Base-by-base conservation (phyloP, 2,888 invertebrate genomes). In the Tanaodytes sp. region DNA sequence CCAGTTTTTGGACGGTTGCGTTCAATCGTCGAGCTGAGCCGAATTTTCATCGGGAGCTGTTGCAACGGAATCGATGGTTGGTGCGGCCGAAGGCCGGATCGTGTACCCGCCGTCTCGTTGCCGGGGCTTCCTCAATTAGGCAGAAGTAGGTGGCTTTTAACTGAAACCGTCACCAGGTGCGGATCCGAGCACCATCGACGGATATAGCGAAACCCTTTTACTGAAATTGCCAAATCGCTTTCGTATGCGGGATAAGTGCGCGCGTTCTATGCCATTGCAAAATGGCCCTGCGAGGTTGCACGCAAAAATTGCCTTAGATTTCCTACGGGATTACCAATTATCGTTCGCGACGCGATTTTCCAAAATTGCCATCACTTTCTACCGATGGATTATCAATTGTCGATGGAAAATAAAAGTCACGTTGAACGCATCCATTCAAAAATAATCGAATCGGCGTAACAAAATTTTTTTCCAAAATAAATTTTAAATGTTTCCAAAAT, bases 131-230 rank as follows among this genome's bases (percentile, higher is more conserved):
- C 73, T 78, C 77, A 80, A 82, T 80, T 78, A 79, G 73, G 77
- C 74, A 76, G 77, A 80, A 80, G 78, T 77, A 76, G 68, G 62
- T 55, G 57, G 81, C 81, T 81, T 81, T 82, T 78, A 81, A 81
- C 74, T 66, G 75, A 74, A 75, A 75, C 76, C 77, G 80, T 81
- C 82, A 82, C 79, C 82, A 80, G 82, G 81, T 82, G 82, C 76
- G 63, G 77, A 62, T 49, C 54, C 73, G 63, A 68, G 73, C 61
- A 65, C 45, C 54, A 65, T 71, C 59, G 75, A 59, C 67, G 72
- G 16, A 76, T 80, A 81, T 80, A 78, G 78, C 74, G 63, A 79
- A 83, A 83, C 81, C 83, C 83, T 83, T 83, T 83, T 82, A 83
- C 82, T 77, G 76, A 82, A 83, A 83, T 83, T 83, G 81, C 81